phyloP scores from a whole-genome alignment of 1,140 invertebrate species.

The Drosophila neocordata region DNA sequence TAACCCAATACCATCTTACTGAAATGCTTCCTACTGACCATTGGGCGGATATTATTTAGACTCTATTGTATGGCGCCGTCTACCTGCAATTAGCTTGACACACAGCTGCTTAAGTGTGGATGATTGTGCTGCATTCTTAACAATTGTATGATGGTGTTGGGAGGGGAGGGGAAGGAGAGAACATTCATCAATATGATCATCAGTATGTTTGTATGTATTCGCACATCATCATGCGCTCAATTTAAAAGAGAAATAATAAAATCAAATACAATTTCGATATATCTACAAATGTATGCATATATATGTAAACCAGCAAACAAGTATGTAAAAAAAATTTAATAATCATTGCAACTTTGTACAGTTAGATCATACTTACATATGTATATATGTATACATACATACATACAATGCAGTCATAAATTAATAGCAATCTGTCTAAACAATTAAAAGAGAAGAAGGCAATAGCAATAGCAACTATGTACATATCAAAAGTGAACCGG shows the following conservation, averaged over 20 bases:
- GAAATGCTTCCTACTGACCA: constrained; percentile 56
- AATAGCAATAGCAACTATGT: not conserved
- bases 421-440: constrained; percentile 71
- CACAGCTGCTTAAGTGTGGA: constrained; percentile 49
- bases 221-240: too few species aligned
- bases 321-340: too few species aligned
- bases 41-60: constrained; percentile 80
- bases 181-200: too few species aligned
- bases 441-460: constrained; percentile 42
- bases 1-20: not conserved
- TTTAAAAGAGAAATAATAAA: not conserved
- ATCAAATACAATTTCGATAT: not conserved
- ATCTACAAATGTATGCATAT: too few species aligned
- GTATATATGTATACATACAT: not conserved
- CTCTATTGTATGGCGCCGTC: constrained; percentile 75
- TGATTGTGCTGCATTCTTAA: not conserved
- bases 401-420: constrained; percentile 49
- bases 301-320: too few species aligned
- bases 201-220: too few species aligned
- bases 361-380: constrained; percentile 2
- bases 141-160: not conserved
- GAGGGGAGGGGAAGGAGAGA: not conserved
- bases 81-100: constrained; percentile 71
- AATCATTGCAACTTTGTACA: not conserved
- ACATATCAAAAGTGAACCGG: constrained; percentile 18